Evolutionary conservation across 2,888 invertebrate genomes (phyloP).

Genomic region (Parnassius apollo): DNA sequence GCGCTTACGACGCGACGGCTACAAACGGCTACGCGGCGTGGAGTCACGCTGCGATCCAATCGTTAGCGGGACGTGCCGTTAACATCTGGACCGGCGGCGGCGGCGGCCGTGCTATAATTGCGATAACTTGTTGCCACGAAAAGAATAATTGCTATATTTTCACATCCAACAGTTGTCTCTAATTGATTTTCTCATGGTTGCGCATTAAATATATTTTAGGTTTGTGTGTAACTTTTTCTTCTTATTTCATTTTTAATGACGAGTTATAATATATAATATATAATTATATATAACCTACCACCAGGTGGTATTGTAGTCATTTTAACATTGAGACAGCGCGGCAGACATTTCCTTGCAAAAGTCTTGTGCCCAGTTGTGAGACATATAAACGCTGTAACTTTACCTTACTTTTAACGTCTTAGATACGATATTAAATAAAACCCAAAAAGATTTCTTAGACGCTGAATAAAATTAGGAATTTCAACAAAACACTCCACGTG

Average conservation of each 20-base stretch:
- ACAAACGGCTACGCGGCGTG: slow-evolving; percentile 40
- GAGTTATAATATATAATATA: too few species aligned
- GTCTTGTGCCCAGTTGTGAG: too few species aligned
- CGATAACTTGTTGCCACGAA: slow-evolving; percentile 57
- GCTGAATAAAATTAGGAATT: slow-evolving; percentile 66
- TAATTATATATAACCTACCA: too few species aligned
- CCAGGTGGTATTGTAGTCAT: too few species aligned
- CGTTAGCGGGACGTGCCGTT: slow-evolving; percentile 71
- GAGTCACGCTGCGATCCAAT: slow-evolving; percentile 71
- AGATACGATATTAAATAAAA: slow-evolving; percentile 27
- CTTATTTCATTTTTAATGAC: too few species aligned
- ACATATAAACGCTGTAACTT: too few species aligned
- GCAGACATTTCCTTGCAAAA: too few species aligned
- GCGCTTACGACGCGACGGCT: slow-evolving; percentile 31
- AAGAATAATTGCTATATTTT: slow-evolving; percentile 15
- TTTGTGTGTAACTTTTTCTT: too few species aligned
- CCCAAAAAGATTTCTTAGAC: slow-evolving; percentile 41
- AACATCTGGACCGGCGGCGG: slow-evolving; percentile 57
- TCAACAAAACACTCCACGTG: slow-evolving; percentile 76
- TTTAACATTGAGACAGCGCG: too few species aligned
- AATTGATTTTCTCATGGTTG: slow-evolving; percentile 29
- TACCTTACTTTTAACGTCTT: neutral
- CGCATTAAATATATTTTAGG: neutral
- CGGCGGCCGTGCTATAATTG: slow-evolving; percentile 47
- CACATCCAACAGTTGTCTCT: slow-evolving; percentile 8